Evolutionary conservation across 2,888 invertebrate species (phyloP), one percentile per base, ranked within the genome.

Genomic region (Empis stercorea): DNA sequence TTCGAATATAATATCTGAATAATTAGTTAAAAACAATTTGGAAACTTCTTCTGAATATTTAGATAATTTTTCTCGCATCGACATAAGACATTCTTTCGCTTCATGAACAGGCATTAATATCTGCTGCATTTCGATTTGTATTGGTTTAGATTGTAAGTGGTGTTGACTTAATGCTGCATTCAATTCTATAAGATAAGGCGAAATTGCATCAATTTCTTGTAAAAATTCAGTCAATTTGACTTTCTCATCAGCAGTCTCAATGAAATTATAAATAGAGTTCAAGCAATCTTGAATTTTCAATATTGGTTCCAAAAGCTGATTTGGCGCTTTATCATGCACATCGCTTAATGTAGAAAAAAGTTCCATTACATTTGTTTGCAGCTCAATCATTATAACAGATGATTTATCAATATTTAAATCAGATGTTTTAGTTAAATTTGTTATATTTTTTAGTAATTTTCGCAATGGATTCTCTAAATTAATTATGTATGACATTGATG

Each of bases 171-270:
- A 14, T 36, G 5, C 15, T 36, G 7, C 2, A 9, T 36, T 14
- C 11, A 40, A 14, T 4, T 40, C 14, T 14, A n/a, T 23, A 7
- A 40, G 20, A 40, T 40, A 20, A n/a, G 40, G 27, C n/a, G 40
- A 40, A 36, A 66, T 53, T 38, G 55, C 53, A 51, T 66, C 65
- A 4, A 66, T 56, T 54, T 66, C 65, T 43, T 66, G 65, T 3
- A 66, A 47, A 1, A 66, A 52, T 49, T 66, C 66, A 14, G 48
- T 37, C n/a, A 45, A 30, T 34, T 45, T 46, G 5, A 51, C 36
- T 27, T 44, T 34, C 13, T 36, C 27, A 32, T 45, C 47, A 10
- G 46, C 36, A n/a, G 43, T 36, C 38, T 50, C 52, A 9, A 52
- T 48, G 20, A 49, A 52, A 40, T 44, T 51, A 40, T 43, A 49